A percentile compares a stretch with the other conserved stretches of the same genome.
Evolutionary conservation across 2,888 invertebrate species (phyloP).

Genomic region (Drosophila diplacantha): DNA sequence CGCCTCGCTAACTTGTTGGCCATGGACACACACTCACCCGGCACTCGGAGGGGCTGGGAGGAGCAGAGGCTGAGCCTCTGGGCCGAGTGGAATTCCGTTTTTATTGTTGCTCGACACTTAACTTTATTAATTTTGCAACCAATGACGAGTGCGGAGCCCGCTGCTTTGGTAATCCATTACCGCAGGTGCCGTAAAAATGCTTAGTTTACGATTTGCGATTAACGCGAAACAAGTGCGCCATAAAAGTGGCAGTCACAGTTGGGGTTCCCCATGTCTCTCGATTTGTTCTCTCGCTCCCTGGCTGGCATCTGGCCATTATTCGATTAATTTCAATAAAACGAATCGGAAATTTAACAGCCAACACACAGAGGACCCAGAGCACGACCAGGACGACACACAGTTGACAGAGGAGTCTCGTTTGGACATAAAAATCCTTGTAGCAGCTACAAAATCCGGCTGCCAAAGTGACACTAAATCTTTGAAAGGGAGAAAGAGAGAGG

Average conservation of each 20-base stretch:
- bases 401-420: slow-evolving; percentile 19
- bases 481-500: background rate
- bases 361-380: slow-evolving; percentile 8
- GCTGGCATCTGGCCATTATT: slow-evolving; percentile 47
- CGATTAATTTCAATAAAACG: slow-evolving; percentile 72
- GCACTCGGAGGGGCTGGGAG: background rate
- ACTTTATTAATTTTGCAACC: slow-evolving; percentile 71
- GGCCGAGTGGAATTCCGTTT: slow-evolving; percentile 56
- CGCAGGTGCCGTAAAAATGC: slow-evolving; percentile 73
- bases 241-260: slow-evolving; percentile 51
- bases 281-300: slow-evolving; percentile 16
- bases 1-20: slow-evolving; percentile 59
- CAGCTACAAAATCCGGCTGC: slow-evolving; percentile 26
- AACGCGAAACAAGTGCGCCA: slow-evolving; percentile 72
- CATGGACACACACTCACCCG: slow-evolving; percentile 15
- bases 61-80: slow-evolving; percentile 16
- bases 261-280: background rate
- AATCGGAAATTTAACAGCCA: slow-evolving; percentile 44
- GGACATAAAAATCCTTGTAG: slow-evolving; percentile 46
- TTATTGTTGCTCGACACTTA: slow-evolving; percentile 71
- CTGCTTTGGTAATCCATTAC: slow-evolving; percentile 65
- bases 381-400: slow-evolving; percentile 25
- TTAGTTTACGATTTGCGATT: slow-evolving; percentile 73
- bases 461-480: slow-evolving; percentile 47
- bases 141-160: slow-evolving; percentile 48